Evolutionary conservation across 2,888 invertebrate species (phyloP), one percentile per base, ranked within the genome.

Genomic region (Cataglyphis albicans): DNA sequence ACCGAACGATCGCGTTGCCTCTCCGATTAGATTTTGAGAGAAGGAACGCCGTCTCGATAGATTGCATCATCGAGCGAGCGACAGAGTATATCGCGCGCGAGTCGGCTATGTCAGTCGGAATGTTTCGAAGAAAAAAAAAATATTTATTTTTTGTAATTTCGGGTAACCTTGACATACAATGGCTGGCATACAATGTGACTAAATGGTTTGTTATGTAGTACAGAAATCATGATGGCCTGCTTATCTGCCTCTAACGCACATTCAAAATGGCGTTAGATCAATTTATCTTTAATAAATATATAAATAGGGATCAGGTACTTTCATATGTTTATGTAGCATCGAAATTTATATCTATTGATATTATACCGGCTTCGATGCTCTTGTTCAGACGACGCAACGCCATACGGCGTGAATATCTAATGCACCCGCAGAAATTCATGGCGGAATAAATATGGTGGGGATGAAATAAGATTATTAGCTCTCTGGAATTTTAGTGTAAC

Each of bases 1-100:
- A 78, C 81, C 55, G 81, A 87, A 88, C 85, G 83, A 85, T 82
- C 83, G 90, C 88, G 86, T 85, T 81, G 32, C 25, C n/a, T 52
- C 52, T 57, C 21, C 12, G 10, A 59, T 38, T 55, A 1, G 0
- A 18, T 48, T 18, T 12, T 0, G 12, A 9, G 4, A 57, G 9
- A 32, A 29, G 29, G 21, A 21, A 2, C n/a, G 32, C 2, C 9
- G 41, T 32, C 5, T 9, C 44, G 41, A 21, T 9, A 21, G 25
- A 29, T 32, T 38, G 48, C 75, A 48, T 18, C 48, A 44, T 61
- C 41, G 73, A 25, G 25, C 52, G 21, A 29, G 35, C 25, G 25
- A 32, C 3, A 25, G 29, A 61, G 3, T 12, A 1, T n/a, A 21
- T 38, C 25, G 35, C 44, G 25, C 64, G 35, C 38, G 3, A 10